Evolutionary conservation across 2,797 vertebrate species (phyloP).

Genomic region (Artibeus lituratus): DNA sequence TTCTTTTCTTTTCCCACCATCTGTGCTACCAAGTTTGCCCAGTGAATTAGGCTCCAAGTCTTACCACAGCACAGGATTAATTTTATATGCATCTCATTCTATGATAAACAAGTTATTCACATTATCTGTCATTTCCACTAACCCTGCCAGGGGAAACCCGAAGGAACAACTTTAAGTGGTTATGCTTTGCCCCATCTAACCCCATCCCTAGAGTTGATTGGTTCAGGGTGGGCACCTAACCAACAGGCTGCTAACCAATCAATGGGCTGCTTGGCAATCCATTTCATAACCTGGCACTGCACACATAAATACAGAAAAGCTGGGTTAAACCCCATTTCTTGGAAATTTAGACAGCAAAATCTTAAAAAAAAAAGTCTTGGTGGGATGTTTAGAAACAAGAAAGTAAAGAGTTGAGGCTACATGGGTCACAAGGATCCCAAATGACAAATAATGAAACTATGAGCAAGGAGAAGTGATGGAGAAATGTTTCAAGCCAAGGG

Average conservation of each 20-base stretch:
- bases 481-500: neutral
- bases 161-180: neutral
- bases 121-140: neutral
- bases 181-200: neutral
- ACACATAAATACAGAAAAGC: neutral
- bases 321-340: neutral
- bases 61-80: neutral
- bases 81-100: neutral
- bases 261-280: neutral
- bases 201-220: neutral
- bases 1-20: neutral
- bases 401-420: neutral
- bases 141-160: neutral
- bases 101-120: neutral
- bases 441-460: neutral
- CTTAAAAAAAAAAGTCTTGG: neutral
- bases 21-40: neutral
- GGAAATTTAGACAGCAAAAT: neutral
- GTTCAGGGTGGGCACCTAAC: neutral
- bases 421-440: neutral
- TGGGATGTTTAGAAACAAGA: neutral
- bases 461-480: neutral
- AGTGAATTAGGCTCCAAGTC: neutral
- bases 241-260: neutral
- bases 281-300: neutral